A percentile compares a stretch with the other conserved stretches of the same genome.
Conservation (phyloP, 2,113 vertebrate species). For the Scalopus aquaticus region DNA sequence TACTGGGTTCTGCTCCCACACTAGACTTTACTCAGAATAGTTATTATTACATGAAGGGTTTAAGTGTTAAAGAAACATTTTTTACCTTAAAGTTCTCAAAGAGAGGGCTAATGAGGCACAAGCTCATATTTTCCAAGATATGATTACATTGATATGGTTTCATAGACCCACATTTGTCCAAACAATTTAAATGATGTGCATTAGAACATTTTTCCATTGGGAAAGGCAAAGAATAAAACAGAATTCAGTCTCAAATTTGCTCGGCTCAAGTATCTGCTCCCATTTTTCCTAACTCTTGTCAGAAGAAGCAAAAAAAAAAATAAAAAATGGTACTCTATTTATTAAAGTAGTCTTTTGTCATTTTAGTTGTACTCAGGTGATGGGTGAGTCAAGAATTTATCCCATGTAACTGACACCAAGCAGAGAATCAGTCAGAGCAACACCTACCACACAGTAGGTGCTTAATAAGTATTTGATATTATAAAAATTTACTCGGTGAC, state of each 20-base stretch:
- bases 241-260: conserved; percentile 23
- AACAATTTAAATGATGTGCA: neutral
- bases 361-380: conserved; percentile 34
- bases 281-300: conserved; percentile 19
- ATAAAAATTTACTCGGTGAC: conserved; percentile 18
- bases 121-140: conserved; percentile 23
- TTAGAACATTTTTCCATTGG: conserved; percentile 30
- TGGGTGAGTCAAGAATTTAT: conserved; percentile 27
- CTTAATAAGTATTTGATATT: conserved; percentile 22
- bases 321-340: neutral
- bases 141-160: neutral
- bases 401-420: neutral
- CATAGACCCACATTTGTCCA: neutral
- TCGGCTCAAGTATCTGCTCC: conserved; percentile 9
- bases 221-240: conserved; percentile 21
- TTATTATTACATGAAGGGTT: neutral
- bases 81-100: neutral
- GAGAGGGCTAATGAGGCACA: neutral
- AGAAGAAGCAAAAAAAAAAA: neutral
- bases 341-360: neutral
- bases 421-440: conserved; percentile 13
- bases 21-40: neutral
- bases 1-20: neutral
- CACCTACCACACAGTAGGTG: conserved; percentile 18
- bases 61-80: neutral